These are phyloP conservation scores for Aquatica leii DNA, from an alignment of 2,888 invertebrate genomes.

Conservation along the genomic window DNA sequence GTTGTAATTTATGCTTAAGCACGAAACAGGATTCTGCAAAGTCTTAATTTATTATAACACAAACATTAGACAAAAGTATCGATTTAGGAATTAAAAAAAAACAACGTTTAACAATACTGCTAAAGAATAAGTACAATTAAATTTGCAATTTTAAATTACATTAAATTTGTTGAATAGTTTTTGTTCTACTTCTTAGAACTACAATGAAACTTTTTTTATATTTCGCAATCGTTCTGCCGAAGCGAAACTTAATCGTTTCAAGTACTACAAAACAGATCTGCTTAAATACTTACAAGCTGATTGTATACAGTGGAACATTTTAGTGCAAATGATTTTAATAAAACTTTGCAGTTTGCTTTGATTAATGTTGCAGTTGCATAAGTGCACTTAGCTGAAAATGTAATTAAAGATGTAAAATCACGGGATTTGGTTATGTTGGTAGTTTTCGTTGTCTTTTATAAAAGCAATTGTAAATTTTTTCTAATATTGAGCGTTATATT, in stretches of 20 bases:
- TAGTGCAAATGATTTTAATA: constrained; percentile 14
- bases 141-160: constrained; percentile 2
- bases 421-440: too few species aligned
- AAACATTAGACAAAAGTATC: too few species aligned
- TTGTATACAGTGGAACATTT: constrained; percentile 20
- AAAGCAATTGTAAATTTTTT: too few species aligned
- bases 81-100: too few species aligned
- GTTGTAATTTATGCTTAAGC: neutral
- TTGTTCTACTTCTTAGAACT: neutral
- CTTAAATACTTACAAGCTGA: constrained; percentile 28
- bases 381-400: too few species aligned
- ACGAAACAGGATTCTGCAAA: neutral
- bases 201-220: constrained; percentile 16
- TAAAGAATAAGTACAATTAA: too few species aligned
- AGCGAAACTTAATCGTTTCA: constrained; percentile 22
- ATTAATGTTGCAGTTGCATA: constrained; percentile 20
- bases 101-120: too few species aligned
- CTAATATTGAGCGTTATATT: too few species aligned
- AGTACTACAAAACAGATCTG: constrained; percentile 26
- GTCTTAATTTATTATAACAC: neutral
- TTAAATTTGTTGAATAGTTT: neutral
- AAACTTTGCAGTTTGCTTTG: constrained; percentile 24
- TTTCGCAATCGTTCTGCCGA: constrained; percentile 21
- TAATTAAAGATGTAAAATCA: too few species aligned
- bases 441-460: too few species aligned